Evolutionary conservation across 1,140 invertebrate species (phyloP).

Genomic region (Drosophila obscura): DNA sequence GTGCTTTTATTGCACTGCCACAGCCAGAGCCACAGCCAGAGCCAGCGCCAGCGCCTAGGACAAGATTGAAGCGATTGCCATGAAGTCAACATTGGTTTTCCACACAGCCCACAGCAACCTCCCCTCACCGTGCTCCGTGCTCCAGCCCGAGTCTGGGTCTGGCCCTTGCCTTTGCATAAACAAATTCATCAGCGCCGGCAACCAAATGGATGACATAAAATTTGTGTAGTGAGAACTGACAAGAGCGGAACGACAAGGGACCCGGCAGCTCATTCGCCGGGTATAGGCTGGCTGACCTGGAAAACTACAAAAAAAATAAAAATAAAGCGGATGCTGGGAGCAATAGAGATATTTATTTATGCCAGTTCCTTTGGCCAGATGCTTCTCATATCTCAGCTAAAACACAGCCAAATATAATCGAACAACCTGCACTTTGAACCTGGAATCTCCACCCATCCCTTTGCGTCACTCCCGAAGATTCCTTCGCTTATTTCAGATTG

Average conservation of each 20-base stretch:
- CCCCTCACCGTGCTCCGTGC: neutral
- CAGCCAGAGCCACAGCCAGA: neutral
- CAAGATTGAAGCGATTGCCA: slow-evolving; percentile 54
- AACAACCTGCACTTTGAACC: too few species aligned
- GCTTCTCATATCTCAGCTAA: too few species aligned
- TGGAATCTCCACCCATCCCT: too few species aligned
- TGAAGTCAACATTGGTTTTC: slow-evolving; percentile 41
- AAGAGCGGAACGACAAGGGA: neutral
- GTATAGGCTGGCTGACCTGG: too few species aligned
- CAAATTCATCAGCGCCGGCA: slow-evolving; percentile 56
- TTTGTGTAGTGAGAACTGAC: neutral
- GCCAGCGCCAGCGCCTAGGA: slow-evolving; percentile 12
- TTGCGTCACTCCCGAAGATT: too few species aligned
- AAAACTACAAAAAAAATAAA: neutral
- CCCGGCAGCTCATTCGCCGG: too few species aligned
- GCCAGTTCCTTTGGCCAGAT: too few species aligned
- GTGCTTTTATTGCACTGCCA: slow-evolving; percentile 42
- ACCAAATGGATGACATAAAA: slow-evolving; percentile 49
- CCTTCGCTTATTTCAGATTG: too few species aligned
- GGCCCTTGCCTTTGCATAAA: slow-evolving; percentile 52
- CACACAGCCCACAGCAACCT: neutral
- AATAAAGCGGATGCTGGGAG: too few species aligned
- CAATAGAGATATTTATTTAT: too few species aligned
- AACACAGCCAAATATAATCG: too few species aligned
- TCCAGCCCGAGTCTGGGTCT: slow-evolving; percentile 5